phyloP scores from a whole-genome alignment of 2,797 vertebrate genomes.

The Bryconaethiops microstoma region DNA sequence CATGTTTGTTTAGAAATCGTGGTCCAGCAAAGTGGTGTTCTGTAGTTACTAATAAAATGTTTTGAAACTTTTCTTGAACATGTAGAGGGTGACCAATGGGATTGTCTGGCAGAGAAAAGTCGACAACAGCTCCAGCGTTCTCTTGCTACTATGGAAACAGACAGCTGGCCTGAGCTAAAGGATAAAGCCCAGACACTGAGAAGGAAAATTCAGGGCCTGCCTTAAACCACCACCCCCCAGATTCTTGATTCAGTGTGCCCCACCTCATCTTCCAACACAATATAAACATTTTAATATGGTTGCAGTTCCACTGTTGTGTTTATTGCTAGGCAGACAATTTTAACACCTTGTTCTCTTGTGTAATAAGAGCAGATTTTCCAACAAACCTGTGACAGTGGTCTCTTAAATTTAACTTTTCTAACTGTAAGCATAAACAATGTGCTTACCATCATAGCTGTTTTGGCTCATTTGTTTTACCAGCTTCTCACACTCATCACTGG shows the following conservation, averaged over 20 bases:
- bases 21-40: no score
- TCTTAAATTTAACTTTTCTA: not conserved
- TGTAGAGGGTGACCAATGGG: constrained; percentile 90
- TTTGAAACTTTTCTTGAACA: no score
- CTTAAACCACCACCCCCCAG: constrained; percentile 68
- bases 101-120: constrained; percentile 85
- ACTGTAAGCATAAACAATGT: not conserved
- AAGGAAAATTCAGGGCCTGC: constrained; percentile 90
- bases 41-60: no score
- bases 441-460: not conserved
- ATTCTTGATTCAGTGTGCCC: not conserved
- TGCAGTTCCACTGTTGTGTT: not conserved
- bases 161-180: constrained; percentile 89
- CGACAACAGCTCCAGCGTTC: constrained; percentile 87
- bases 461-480: not conserved
- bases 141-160: constrained; percentile 88
- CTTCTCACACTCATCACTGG: not conserved
- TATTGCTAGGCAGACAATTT: not conserved
- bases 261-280: not conserved
- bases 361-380: not conserved
- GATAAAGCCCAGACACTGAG: constrained; percentile 92
- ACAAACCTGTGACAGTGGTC: not conserved
- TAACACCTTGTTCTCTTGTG: not conserved
- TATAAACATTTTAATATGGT: not conserved
- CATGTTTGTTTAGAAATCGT: no score